Conservation (phyloP, 2,113 vertebrate species). For the Mellivora capensis region DNA sequence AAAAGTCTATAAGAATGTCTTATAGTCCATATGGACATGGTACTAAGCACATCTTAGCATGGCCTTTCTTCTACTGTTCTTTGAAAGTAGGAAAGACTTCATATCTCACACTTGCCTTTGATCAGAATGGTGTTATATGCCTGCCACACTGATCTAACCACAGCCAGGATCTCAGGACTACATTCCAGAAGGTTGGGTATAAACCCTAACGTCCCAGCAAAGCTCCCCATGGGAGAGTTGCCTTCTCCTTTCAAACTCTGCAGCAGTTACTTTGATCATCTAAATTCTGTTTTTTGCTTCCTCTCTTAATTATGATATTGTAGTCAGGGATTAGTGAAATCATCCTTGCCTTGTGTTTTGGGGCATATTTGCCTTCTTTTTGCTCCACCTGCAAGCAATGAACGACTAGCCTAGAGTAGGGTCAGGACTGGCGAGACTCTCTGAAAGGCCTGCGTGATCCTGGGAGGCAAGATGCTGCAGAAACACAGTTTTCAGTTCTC, state of each 20-base stretch:
- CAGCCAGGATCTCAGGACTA: neutral
- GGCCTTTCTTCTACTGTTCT: constrained; percentile 3
- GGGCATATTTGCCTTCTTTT: neutral
- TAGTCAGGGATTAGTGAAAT: neutral
- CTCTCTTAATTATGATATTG: neutral
- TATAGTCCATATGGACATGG: neutral
- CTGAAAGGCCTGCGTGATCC: neutral
- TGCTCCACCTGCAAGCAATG: neutral
- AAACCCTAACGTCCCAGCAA: neutral
- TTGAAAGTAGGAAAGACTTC: constrained; percentile 15
- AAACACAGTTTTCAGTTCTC: neutral
- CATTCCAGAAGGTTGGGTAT: neutral
- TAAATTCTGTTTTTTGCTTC: neutral
- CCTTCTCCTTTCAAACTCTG: neutral
- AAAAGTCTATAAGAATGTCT: neutral
- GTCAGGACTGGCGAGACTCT: neutral
- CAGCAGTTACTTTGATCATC: neutral
- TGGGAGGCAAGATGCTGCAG: neutral
- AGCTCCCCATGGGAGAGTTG: neutral
- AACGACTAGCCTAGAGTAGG: neutral
- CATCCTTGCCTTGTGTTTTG: neutral
- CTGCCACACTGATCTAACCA: neutral
- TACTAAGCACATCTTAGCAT: neutral
- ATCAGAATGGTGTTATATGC: neutral
- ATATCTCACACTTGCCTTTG: neutral